These are phyloP conservation scores for Naja naja DNA, from an alignment of 2,113 vertebrate genomes.

Conservation along the genomic window DNA sequence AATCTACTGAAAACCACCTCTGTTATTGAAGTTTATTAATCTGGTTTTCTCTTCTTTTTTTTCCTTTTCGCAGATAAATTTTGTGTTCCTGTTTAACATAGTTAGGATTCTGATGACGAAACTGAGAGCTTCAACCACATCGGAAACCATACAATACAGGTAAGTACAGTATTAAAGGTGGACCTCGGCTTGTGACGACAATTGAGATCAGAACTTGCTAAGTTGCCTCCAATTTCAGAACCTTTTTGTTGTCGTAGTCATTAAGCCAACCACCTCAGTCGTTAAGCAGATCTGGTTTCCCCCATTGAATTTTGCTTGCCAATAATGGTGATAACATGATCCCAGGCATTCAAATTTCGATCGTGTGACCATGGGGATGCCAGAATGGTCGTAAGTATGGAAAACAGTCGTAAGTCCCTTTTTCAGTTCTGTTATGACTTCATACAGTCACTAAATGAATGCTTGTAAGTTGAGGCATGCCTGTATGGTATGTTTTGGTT, in stretches of 20 bases:
- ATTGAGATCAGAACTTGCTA: background rate
- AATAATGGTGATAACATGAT: background rate
- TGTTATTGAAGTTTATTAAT: background rate
- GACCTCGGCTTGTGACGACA: too few species aligned
- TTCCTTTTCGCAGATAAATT: constrained; percentile 85
- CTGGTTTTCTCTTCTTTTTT: background rate
- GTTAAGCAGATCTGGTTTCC: background rate
- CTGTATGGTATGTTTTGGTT: background rate
- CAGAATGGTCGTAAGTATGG: background rate
- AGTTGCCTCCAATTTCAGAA: background rate
- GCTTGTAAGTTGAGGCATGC: background rate
- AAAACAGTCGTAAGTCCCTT: background rate
- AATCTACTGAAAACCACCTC: too few species aligned
- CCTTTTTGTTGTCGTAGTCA: background rate
- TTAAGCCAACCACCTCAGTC: background rate
- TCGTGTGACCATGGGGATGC: background rate
- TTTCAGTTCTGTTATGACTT: background rate
- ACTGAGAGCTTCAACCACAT: constrained; percentile 92
- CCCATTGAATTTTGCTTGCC: background rate
- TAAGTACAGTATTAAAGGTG: constrained; percentile 49
- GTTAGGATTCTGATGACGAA: constrained; percentile 98
- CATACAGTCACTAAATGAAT: background rate
- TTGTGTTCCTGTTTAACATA: constrained; percentile 98
- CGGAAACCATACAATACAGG: constrained; percentile 98
- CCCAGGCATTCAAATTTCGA: background rate